phyloP scores from a whole-genome alignment of 2,888 invertebrate species.

The Pherbina coryleti region DNA sequence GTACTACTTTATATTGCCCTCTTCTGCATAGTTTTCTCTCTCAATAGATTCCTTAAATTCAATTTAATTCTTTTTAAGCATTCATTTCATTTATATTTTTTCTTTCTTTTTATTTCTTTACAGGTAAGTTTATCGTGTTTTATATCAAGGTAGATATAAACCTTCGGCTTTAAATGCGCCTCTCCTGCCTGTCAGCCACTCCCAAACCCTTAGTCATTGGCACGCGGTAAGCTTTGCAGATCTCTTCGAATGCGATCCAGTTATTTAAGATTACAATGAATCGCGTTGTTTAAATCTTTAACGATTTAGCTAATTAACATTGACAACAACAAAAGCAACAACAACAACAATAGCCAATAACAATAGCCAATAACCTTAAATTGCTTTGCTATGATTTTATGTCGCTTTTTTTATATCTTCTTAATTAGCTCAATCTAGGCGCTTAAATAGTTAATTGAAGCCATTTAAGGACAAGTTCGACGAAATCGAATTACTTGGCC shows the following conservation, averaged over 20 bases:
- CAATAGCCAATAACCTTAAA: too few species aligned
- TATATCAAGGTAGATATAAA: neutral
- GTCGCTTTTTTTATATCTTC: neutral
- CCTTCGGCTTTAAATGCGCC: neutral
- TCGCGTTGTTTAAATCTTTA: neutral
- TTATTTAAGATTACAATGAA: conserved; percentile 20
- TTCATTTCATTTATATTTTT: neutral
- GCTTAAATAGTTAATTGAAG: neutral
- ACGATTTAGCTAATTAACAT: neutral
- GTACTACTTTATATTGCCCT: neutral
- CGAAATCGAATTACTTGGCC: conserved; percentile 13
- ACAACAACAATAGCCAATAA: neutral
- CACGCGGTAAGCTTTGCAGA: conserved; percentile 8
- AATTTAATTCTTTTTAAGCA: neutral
- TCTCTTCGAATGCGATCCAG: conserved; percentile 8
- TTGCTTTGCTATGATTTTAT: neutral
- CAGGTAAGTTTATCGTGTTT: conserved; percentile 21
- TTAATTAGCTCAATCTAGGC: neutral
- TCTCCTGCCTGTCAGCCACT: neutral
- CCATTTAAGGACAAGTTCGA: conserved; percentile 33
- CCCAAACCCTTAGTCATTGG: neutral
- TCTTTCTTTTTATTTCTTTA: conserved; percentile 10
- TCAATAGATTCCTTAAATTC: neutral
- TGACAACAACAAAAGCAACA: neutral
- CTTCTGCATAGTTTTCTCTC: neutral